Evolutionary conservation across 2,797 vertebrate genomes (phyloP), one percentile per base, ranked within the genome.

Genomic region (Distichodus sexfasciatus): DNA sequence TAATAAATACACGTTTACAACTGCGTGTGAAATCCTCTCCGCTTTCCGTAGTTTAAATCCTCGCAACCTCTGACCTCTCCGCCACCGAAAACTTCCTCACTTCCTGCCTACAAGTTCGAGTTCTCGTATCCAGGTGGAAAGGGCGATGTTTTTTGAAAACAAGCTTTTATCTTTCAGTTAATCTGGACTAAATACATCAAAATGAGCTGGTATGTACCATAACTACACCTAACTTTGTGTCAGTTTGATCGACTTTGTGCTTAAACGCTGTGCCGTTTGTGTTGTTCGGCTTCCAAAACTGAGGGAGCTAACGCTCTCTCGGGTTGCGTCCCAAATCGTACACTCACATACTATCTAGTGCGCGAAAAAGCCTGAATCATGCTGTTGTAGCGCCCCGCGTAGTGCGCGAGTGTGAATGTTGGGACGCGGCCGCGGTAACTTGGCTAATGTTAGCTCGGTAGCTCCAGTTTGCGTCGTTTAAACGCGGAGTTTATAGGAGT

Each of bases 131-230:
- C n/a, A 38, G 44, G 6, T 21, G 14, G 21, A 64, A 59, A 77
- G 84, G 83, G 75, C 86, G 87, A 88, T 85, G 77, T 29, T 84
- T 80, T n/a, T 71, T 73, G 66, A 66, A 74, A 78, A 79, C 78
- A 82, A 77, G 74, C 43, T 71, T 81, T 69, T 77, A 74, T 69
- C 23, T 74, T 50, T 46, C 51, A 62, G 73, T 81, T 83, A 81
- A 84, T 84, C 47, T 76, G 82, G 82, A 86, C 63, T 81, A 77
- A 81, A 69, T 48, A 62, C 59, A 66, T 53, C 84, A 89, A 83
- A 67, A 93, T 93, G 91, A 93, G 90, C 82, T 92, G 92, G 92
- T 93, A 90, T 54, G 91, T 91, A 84, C 78, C 4, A 21, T 5
- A 12, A 35, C 23, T 1, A 6, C 2, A 6, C 1, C 8, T 51